Base-by-base conservation (phyloP, 2,888 invertebrate species). In the Epiperipatus broadwayi region DNA sequence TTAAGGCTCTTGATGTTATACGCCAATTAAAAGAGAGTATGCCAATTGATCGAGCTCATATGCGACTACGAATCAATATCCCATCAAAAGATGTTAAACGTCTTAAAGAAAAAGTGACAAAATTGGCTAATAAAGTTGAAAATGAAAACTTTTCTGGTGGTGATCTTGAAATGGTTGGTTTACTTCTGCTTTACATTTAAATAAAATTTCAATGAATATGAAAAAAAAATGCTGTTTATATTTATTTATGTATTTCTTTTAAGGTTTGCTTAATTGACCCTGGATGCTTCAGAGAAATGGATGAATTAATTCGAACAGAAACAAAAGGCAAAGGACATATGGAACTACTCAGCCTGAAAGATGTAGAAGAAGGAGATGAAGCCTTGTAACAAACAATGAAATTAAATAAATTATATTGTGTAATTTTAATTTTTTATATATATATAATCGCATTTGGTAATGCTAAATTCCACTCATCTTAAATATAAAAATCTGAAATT, bases 41-140 rank as follows among this genome's bases (percentile, higher is more conserved):
- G 54, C 81, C 85, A 1, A 69, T 97, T 46, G 89, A 93, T 55
- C 66, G 93, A 49, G 91, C 93, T 0, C 84, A 89, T 56, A 97
- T 97, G 95, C 72, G 84, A 51, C 63, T 97, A 1, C 71, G 75
- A 50, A 70, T 93, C 5, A 63, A 71, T 5, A 66, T 85, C 35
- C 71, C 74, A 21, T 79, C 78, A 1, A 83, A 81, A 60, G 76
- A 80, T 4, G 74, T 75, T 21, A 85, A 84, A 59, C 56, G 54
- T 37, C 63, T 79, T 16, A 75, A 77, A 52, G 81, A 84, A 14
- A 78, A 81, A 55, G 65, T 87, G 3, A 61, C 69, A 0, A 78
- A 80, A 58, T 60, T 85, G 41, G 71, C 76, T 10, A 69, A 72
- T 20, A 72, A 70, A 49, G 64, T 83, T 10, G 93, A 95, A 60